These are phyloP conservation scores for Seriola quinqueradiata DNA, from an alignment of 2,113 vertebrate species.

Conservation along the genomic window DNA sequence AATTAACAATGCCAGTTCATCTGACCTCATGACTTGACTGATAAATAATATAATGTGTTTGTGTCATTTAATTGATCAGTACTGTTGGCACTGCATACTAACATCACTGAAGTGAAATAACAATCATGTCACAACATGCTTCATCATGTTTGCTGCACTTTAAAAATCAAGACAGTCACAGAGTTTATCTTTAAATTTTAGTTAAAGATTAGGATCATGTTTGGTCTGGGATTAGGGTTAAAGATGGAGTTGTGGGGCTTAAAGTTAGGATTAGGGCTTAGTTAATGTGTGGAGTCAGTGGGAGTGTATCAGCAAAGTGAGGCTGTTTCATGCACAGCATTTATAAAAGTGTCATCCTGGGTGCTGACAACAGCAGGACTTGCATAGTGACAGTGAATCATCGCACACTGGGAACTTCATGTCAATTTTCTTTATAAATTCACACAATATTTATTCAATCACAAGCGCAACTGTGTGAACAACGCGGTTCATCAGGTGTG, in stretches of 20 bases:
- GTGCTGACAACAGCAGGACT: constrained; percentile 38
- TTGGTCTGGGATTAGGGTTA: background rate
- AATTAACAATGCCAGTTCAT: background rate
- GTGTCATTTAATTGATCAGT: background rate
- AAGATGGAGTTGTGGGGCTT: background rate
- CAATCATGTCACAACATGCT: background rate
- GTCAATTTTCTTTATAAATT: constrained; percentile 33
- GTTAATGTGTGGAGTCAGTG: constrained; percentile 24
- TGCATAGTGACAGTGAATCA: constrained; percentile 35
- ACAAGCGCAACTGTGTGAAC: constrained; percentile 39
- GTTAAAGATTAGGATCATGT: background rate
- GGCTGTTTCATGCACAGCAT: constrained; percentile 18
- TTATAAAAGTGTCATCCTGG: constrained; percentile 15
- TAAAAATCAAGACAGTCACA: background rate
- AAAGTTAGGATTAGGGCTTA: background rate
- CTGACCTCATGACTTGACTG: background rate
- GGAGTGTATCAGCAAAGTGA: constrained; percentile 15
- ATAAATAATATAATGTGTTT: background rate
- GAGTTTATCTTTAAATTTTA: background rate
- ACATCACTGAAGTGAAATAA: background rate
- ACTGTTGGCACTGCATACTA: background rate
- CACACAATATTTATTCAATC: constrained; percentile 51
- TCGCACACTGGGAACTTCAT: constrained; percentile 11
- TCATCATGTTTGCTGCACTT: background rate
- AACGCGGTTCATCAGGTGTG: background rate